These are phyloP conservation scores for Endotricha flammealis DNA, from an alignment of 2,888 invertebrate species.

Conservation along the genomic window DNA sequence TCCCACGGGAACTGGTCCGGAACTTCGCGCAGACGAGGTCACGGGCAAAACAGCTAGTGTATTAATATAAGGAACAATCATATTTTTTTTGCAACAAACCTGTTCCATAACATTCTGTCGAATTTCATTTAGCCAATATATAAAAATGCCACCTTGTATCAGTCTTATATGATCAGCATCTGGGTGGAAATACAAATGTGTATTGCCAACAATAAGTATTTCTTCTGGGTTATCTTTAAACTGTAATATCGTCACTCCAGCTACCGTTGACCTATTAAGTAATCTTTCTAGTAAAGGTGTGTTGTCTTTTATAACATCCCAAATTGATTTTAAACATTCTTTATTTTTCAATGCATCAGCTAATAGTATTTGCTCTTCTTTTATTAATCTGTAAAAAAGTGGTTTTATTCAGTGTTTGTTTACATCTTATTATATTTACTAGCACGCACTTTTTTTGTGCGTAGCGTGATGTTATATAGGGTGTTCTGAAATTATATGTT, in stretches of 20 bases:
- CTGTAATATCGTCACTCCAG: conserved; percentile 80
- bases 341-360: conserved; percentile 77
- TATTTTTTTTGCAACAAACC: too few relatives aligned
- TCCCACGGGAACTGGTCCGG: too few relatives aligned
- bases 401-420: too few relatives aligned
- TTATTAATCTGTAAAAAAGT: conserved; percentile 59
- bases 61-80: too few relatives aligned
- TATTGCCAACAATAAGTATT: conserved; percentile 86
- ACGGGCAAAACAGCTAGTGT: too few relatives aligned
- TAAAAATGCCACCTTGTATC: conserved; percentile 87
- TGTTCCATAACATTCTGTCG: conserved; percentile 48
- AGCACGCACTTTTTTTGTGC: too few relatives aligned
- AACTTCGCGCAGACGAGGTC: too few relatives aligned
- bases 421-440: too few relatives aligned
- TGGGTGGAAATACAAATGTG: conserved; percentile 96
- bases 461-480: too few relatives aligned
- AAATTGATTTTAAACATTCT: conserved; percentile 75
- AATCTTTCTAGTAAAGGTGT: conserved; percentile 76
- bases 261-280: conserved; percentile 81
- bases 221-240: conserved; percentile 76
- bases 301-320: conserved; percentile 80
- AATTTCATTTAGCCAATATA: conserved; percentile 83
- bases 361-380: conserved; percentile 75
- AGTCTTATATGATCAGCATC: conserved; percentile 93
- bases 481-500: too few relatives aligned